Conservation (phyloP, 30 jellyfish, hydroid and myxozoan species). For the Haliclystus octoradiatus region DNA sequence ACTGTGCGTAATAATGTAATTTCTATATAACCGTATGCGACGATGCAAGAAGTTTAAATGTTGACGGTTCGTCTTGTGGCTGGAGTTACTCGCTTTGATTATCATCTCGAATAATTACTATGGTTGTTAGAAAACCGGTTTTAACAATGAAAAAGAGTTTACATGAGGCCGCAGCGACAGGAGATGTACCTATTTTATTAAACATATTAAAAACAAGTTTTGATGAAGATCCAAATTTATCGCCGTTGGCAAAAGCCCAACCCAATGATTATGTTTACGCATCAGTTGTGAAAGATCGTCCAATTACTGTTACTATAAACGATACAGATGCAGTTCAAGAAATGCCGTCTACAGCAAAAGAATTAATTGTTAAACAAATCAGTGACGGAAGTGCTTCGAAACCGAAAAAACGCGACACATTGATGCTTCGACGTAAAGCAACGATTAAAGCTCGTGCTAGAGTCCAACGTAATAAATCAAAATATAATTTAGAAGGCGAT, state of each 20-base stretch:
- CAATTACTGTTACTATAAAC: neutral
- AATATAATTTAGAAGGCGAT: neutral
- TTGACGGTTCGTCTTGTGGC: neutral
- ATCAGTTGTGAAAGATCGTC: neutral
- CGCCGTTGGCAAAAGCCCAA: neutral
- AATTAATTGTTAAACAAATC: neutral
- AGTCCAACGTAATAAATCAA: neutral
- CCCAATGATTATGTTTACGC: constrained; percentile 1
- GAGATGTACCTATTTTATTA: neutral
- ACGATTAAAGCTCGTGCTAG: neutral
- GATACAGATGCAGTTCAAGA: neutral
- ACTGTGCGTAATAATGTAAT: neutral
- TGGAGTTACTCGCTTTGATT: neutral
- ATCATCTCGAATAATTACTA: neutral
- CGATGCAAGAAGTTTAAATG: no score
- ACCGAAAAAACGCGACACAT: neutral
- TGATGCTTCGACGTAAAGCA: neutral
- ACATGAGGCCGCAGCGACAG: constrained; percentile 11
- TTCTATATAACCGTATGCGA: no score
- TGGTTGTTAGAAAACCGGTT: neutral
- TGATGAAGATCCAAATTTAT: neutral
- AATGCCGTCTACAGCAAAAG: neutral
- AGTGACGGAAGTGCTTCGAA: neutral
- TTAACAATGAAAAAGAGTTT: constrained; percentile 1
- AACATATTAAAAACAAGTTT: neutral